Evolutionary conservation across 1,140 invertebrate genomes (phyloP), one percentile per base, ranked within the genome.

Genomic region (Drosophila punjabiensis): DNA sequence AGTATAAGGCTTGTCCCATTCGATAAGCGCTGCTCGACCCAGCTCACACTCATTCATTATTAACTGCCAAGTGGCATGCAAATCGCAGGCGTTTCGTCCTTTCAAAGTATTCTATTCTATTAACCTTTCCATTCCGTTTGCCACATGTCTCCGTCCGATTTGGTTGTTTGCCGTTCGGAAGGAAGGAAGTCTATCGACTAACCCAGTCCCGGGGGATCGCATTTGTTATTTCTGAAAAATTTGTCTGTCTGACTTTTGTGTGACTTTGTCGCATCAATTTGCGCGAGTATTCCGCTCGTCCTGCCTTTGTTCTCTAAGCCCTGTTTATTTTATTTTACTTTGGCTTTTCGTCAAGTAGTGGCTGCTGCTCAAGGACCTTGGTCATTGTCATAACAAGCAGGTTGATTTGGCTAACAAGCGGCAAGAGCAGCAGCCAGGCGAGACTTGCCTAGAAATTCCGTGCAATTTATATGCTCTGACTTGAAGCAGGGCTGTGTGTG

Each of bases 151-250:
- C 30, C 50, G 58, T 18, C 18, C n/a, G 55, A 39, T 58, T 58
- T 11, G 20, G 13, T 32, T 39, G 45, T 35, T 60, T 63, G 55
- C 16, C 30, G 13, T 18, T n/a, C 61, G 67, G 59, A 14, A 50
- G 20, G 20, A 43, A 79, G 35, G 50, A 16, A 53, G 20, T 79
- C 67, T 63, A 64, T 61, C 47, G 63, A 50, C 18, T 33, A 39
- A 37, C 20, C n/a, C 45, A 48, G 50, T 53, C 14, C 14, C 52
- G 18, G 48, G 55, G 55, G 24, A 59, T 41, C 35, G 52, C 59
- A 89, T 84, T 89, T 83, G 77, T 81, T 88, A 76, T 89, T 76
- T 71, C 61, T 88, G 50, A 88, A 56, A 88, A 83, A 79, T 88
- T 75, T 76, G 69, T 79, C 74, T 62, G 63, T 45, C 64, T 70